Base-by-base conservation (phyloP, 2,797 vertebrate species). In the Nothura maculosa region DNA sequence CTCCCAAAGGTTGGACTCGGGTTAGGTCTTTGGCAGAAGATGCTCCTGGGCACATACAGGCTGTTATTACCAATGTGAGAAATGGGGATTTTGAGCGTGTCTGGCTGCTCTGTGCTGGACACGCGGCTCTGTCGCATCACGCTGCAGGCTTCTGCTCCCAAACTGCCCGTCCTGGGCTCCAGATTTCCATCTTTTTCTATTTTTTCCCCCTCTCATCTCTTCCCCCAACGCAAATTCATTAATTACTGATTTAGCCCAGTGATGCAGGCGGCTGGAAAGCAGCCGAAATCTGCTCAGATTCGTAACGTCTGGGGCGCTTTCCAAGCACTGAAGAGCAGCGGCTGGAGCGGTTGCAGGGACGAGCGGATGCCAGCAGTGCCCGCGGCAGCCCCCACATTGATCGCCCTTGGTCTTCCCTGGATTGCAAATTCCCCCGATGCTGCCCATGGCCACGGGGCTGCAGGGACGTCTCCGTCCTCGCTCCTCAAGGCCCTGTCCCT, bases 231-330 rank as follows among this genome's bases (percentile, higher is more conserved):
- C 81, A 87, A 93, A 96, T 87, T 76, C 76, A 80, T 94, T 93
- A 94, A 82, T 94, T 89, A 90, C 87, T 69, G 89, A 66, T 89
- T 92, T 90, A 81, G 75, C 55, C 42, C 5, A 22, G 86, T 75
- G 58, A 58, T 5, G 70, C 75, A 32, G 73, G 61, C 72, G 20
- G 74, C 67, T 90, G 94, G 72, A 88, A 90, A 92, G 91, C 79
- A n/a, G 78, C 47, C 27, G 18, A 79, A 32, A 76, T 87, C 90
- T 73, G 75, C 91, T 82, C 89, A 24, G 73, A 87, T 89, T 88
- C 75, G 24, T 76, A 55, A 90, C 3, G 60, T 69, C 81, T 92
- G 90, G 66, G 92, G 91, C 85, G 87, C 79, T 93, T 94, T 95
- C 75, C 76, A 80, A 94, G 63, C 87, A 76, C 73, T 36, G 50